Evolutionary conservation across 2,113 vertebrate genomes (phyloP).

Genomic region (Willisornis vidua): DNA sequence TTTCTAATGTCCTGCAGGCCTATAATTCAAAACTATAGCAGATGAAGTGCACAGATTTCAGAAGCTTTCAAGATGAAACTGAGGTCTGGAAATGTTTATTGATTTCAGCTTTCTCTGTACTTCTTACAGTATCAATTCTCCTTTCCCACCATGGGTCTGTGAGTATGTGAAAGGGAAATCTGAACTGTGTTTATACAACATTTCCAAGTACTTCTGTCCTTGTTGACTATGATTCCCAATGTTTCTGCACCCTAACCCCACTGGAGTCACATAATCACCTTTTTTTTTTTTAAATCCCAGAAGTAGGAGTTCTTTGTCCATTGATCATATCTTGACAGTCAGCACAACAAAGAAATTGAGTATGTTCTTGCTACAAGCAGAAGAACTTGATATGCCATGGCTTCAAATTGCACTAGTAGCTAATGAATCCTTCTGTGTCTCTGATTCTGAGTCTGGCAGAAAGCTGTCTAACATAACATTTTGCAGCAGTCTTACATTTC

Average conservation of each 20-base stretch:
- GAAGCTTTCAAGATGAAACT: background rate
- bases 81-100: background rate
- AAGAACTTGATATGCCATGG: background rate
- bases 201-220: background rate
- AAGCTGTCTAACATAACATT: background rate
- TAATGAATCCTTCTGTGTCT: background rate
- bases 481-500: background rate
- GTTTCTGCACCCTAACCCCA: background rate
- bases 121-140: background rate
- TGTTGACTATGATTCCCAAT: background rate
- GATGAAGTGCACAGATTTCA: background rate
- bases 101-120: background rate
- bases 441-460: background rate
- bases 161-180: background rate
- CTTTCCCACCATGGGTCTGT: background rate
- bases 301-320: background rate
- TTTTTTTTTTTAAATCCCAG: background rate
- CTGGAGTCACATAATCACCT: background rate
- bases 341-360: background rate
- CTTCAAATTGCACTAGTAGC: background rate
- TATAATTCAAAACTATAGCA: fast-evolving
- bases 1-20: background rate
- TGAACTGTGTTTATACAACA: background rate
- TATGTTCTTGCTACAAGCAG: background rate
- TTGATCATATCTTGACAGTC: background rate